Evolutionary conservation across 2,113 vertebrate species (phyloP).

Genomic region (Trachemys scripta): DNA sequence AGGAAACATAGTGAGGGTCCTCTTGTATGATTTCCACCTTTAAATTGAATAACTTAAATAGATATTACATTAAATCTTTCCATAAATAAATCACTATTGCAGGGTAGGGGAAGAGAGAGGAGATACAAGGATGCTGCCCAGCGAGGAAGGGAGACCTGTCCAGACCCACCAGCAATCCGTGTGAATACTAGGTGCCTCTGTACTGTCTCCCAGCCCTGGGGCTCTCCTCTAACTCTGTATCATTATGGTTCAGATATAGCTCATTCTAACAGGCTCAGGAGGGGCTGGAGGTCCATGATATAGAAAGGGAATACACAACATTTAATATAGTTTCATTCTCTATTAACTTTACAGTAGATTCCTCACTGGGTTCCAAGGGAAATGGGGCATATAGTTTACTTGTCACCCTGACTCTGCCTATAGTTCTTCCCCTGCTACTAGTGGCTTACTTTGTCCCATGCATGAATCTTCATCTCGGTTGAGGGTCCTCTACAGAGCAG

Average conservation of each 20-base stretch:
- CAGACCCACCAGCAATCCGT: accelerated
- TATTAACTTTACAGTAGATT: neutral
- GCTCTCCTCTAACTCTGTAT: neutral
- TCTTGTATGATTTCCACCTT: neutral
- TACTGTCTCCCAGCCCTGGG: neutral
- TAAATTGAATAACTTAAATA: neutral
- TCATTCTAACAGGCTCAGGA: neutral
- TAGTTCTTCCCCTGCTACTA: neutral
- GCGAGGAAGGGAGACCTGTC: accelerated
- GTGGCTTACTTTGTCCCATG: neutral
- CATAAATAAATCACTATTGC: neutral
- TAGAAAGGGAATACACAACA: neutral
- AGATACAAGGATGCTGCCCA: neutral
- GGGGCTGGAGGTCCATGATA: neutral
- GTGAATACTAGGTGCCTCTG: neutral
- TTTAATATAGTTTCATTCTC: neutral
- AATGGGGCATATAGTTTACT: neutral
- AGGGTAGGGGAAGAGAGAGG: neutral
- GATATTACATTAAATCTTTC: neutral
- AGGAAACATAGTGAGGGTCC: neutral
- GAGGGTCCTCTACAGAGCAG: neutral
- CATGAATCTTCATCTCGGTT: neutral
- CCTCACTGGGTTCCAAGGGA: neutral
- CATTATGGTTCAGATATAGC: neutral
- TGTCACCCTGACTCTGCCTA: neutral